Base-by-base conservation (phyloP, 1,140 invertebrate genomes). In the Nasonia longicornis region DNA sequence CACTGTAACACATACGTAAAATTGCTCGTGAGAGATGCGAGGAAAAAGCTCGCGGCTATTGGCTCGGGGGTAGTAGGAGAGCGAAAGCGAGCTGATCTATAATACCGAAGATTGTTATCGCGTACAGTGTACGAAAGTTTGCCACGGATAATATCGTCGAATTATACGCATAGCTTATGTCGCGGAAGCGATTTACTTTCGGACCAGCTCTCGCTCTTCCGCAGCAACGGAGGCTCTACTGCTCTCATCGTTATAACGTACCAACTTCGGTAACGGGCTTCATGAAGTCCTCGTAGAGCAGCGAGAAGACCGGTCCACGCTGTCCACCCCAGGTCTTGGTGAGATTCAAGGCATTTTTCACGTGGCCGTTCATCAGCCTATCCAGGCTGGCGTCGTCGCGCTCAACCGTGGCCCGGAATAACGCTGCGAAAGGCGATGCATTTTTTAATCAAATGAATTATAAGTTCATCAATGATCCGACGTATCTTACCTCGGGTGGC, bases 241-340 rank as follows among this genome's bases (percentile, higher is more conserved):
- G 26, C 26, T 66, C 7, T 48, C 26, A 66, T n/a, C 6, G 2
- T 52, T 29, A 87, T 26, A 26, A 26, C 89, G 88, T 87, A 95
- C 94, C 92, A 85, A 94, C 91, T 69, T 94, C 86, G 14, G 94
- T 93, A 35, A 95, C 95, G 16, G 96, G 95, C 86, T 95, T 96
- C 96, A 97, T 97, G 85, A 97, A 97, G 86, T 97, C 96, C 26
- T 83, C 92, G 22, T 78, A 83, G 38, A 96, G 92, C 16, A 86
- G 88, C 52, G 86, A 79, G 87, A 96, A 97, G 0, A 97, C 96
- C 0, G 79, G 35, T 6, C 83, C 82, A 8, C 92, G 92, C 85
- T 94, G 93, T 8, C 84, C 87, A 63, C 93, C 93, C 94, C 95
- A 96, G 10, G 84, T 88, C 0, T 94, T 92, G 69, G 93, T 89